Percentiles rank a stretch among this genome's conserved stretches.
Evolutionary conservation across 2,888 invertebrate genomes (phyloP).

Genomic region (Balanococcus diminutus): DNA sequence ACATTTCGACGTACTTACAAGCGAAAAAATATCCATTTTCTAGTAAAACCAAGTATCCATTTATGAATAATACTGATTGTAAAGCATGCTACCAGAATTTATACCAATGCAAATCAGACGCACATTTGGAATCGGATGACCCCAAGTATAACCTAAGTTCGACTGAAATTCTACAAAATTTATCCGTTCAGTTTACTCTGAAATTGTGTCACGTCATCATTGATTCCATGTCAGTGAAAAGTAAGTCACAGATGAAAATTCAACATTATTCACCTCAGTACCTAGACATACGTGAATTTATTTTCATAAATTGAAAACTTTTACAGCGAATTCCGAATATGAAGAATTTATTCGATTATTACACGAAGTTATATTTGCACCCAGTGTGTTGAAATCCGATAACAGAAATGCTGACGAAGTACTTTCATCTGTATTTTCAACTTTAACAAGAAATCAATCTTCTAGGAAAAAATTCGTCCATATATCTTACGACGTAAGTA

Average conservation of each 20-base stretch:
- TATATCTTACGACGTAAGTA: conserved; percentile 46
- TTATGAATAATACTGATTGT: conserved; percentile 12
- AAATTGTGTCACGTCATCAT: conserved; percentile 39
- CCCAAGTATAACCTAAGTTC: conserved; percentile 15
- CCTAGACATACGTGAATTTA: too few relatives aligned
- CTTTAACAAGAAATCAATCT: conserved; percentile 16
- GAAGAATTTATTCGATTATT: conserved; percentile 50
- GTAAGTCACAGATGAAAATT: not conserved
- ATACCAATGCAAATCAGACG: conserved; percentile 11
- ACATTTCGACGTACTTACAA: conserved; percentile 24
- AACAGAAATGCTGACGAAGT: conserved; percentile 46
- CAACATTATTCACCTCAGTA: not conserved
- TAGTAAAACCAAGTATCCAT: conserved; percentile 41
- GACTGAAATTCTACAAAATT: not conserved
- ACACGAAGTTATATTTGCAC: conserved; percentile 46
- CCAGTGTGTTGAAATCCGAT: conserved; percentile 49
- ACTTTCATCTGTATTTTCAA: conserved; percentile 33
- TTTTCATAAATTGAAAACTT: not conserved
- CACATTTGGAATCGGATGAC: conserved; percentile 33
- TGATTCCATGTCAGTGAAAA: conserved; percentile 25
- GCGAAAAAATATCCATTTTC: not conserved
- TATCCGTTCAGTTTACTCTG: conserved; percentile 46
- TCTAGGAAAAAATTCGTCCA: conserved; percentile 45
- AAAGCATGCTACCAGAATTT: conserved; percentile 46
- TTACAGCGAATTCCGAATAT: conserved; percentile 31